Evolutionary conservation across 2,113 vertebrate species (phyloP).

Genomic region (Aix galericulata): DNA sequence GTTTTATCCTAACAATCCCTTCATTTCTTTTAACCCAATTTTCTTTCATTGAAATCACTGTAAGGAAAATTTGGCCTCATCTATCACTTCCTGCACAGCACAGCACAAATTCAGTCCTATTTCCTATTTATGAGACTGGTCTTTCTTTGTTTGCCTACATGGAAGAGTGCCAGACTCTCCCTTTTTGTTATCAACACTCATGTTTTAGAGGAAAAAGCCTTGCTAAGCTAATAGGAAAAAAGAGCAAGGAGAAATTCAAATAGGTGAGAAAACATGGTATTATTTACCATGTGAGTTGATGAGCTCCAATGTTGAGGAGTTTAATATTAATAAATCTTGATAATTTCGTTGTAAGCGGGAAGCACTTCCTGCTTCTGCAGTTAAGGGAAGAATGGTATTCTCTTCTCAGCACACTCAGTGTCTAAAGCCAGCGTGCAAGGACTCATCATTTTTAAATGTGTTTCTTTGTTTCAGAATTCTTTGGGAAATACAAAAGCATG

Average conservation of each 20-base stretch:
- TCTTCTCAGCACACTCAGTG: background rate
- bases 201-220: background rate
- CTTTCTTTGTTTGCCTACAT: background rate
- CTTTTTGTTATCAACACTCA: background rate
- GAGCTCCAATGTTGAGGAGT: background rate
- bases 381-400: background rate
- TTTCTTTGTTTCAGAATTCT: background rate
- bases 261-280: background rate
- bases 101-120: background rate
- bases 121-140: background rate
- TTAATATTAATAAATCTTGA: background rate
- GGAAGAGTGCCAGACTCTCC: slow-evolving; percentile 8
- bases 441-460: background rate
- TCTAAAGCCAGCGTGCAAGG: background rate
- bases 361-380: background rate
- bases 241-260: background rate
- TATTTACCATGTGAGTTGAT: background rate
- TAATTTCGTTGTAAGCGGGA: background rate
- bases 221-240: background rate
- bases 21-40: background rate
- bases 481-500: background rate
- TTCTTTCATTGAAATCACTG: background rate
- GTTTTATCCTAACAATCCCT: background rate
- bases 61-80: background rate
- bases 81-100: background rate